Percentiles rank a stretch among this genome's conserved stretches.
Conservation (phyloP, 2,113 vertebrate genomes). For the Balaeniceps rex region DNA sequence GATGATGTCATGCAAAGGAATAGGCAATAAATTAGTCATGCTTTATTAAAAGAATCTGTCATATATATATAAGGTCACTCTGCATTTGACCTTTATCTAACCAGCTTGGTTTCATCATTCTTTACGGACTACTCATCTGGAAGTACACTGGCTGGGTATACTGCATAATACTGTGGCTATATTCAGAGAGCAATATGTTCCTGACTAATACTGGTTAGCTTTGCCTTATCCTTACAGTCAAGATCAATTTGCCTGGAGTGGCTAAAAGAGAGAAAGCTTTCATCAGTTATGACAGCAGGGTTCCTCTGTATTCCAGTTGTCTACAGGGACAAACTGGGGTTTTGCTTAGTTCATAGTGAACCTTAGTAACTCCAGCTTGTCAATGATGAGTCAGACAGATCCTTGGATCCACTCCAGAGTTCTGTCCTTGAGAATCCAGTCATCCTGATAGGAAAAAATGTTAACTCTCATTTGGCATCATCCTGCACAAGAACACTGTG, state of each 20-base stretch:
- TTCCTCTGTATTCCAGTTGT: neutral
- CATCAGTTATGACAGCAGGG: neutral
- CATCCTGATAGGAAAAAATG: neutral
- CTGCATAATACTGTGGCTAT: neutral
- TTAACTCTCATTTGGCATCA: neutral
- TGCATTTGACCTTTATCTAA: neutral
- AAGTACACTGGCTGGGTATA: neutral
- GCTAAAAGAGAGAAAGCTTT: neutral
- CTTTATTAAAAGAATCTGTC: neutral
- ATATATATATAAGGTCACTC: neutral
- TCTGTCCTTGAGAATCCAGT: constrained; percentile 21
- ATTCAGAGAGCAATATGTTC: neutral
- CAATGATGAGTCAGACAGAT: constrained; percentile 9
- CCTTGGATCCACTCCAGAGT: constrained; percentile 12
- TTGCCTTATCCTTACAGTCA: neutral
- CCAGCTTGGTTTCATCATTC: neutral
- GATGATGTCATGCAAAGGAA: neutral
- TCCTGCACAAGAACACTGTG: neutral
- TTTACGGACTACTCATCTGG: neutral
- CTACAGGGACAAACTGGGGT: neutral
- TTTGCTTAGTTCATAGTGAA: neutral
- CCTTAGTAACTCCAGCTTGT: neutral
- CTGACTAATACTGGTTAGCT: neutral
- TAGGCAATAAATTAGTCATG: neutral
- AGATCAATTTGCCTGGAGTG: neutral